Evolutionary conservation across 2,888 invertebrate genomes (phyloP).

Genomic region (Hoplodrina ambigua): DNA sequence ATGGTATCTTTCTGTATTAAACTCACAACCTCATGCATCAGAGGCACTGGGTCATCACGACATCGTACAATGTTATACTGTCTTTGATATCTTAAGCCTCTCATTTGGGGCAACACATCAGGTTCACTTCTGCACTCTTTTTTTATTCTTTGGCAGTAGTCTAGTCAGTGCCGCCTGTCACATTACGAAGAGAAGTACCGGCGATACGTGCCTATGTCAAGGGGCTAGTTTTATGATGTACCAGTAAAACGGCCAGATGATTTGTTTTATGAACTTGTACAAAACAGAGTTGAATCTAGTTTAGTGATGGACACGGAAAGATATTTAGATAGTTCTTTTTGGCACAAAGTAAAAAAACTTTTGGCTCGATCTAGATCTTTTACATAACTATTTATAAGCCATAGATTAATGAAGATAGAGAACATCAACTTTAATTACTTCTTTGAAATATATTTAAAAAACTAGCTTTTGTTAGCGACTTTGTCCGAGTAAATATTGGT

Average conservation of each 20-base stretch:
- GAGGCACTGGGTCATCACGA: too few relatives aligned
- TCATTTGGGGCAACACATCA: neutral
- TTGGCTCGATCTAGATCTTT: neutral
- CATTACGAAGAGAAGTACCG: constrained; percentile 26
- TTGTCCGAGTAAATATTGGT: too few relatives aligned
- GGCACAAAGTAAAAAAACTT: neutral
- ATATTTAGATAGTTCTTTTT: neutral
- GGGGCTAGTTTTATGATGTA: constrained; percentile 22
- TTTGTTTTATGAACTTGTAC: constrained; percentile 17
- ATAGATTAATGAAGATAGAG: neutral
- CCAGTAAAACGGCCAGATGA: constrained; percentile 8
- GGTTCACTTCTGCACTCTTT: neutral
- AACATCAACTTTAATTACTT: too few relatives aligned
- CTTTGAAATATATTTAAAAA: too few relatives aligned
- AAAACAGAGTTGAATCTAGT: neutral
- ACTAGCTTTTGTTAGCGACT: too few relatives aligned
- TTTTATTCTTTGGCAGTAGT: neutral
- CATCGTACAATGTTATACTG: neutral
- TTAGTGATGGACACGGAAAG: neutral
- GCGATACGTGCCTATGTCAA: constrained; percentile 30
- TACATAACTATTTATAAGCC: neutral
- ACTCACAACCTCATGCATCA: too few relatives aligned
- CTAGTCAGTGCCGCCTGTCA: constrained; percentile 21
- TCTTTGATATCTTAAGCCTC: neutral
- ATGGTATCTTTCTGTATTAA: too few relatives aligned